phyloP scores from a whole-genome alignment of 2,113 vertebrate genomes.

The Litocranius walleri region DNA sequence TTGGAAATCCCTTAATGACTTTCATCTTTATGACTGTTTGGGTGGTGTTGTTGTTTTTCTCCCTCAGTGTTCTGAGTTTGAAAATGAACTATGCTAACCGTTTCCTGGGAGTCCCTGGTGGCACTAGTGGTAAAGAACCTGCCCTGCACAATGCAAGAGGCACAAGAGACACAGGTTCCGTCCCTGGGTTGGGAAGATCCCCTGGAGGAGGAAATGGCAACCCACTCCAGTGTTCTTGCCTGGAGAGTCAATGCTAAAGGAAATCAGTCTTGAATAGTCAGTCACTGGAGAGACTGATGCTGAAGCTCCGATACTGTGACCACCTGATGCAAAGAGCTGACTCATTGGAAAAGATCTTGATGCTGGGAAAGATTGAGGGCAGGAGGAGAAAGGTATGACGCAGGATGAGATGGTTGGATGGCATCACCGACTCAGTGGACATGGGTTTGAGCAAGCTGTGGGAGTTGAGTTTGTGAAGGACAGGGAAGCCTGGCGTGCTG shows the following conservation, averaged over 20 bases:
- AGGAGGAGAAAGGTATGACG: neutral
- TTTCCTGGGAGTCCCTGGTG: neutral
- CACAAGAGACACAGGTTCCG: fast-evolving
- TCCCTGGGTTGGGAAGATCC: neutral
- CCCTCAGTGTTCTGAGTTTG: neutral
- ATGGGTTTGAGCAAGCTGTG: neutral
- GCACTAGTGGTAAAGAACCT: neutral
- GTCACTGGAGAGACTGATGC: neutral
- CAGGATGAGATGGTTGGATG: neutral
- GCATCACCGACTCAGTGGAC: neutral
- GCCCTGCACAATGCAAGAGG: fast-evolving
- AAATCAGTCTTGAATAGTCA: neutral
- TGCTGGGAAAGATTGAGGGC: neutral
- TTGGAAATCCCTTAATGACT: neutral
- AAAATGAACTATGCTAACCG: neutral
- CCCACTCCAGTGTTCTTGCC: neutral
- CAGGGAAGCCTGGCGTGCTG: too few relatives aligned
- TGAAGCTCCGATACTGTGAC: neutral
- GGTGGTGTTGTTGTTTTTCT: neutral
- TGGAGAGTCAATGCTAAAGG: neutral
- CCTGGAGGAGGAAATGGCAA: neutral
- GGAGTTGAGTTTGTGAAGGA: too few relatives aligned
- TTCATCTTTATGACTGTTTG: neutral
- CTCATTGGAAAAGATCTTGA: neutral
- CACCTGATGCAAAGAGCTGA: neutral